Evolutionary conservation across 2,113 vertebrate genomes (phyloP), one percentile per base, ranked within the genome.

Genomic region (Datnioides undecimradiatus): DNA sequence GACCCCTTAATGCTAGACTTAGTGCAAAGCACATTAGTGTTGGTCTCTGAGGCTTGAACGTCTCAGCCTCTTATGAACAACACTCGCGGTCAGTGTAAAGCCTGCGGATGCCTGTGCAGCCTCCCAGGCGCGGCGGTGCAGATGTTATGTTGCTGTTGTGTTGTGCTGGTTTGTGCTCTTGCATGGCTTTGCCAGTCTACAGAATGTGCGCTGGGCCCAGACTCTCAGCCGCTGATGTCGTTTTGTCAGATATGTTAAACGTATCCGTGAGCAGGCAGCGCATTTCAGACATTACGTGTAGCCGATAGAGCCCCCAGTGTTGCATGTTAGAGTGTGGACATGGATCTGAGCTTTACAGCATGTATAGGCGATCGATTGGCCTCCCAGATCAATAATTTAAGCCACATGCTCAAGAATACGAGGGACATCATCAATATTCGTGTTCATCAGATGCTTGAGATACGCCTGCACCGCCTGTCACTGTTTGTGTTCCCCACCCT

Each of bases 181-280:
- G 91, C 92, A 91, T 87, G 90, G 90, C 92, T 90, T 79, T 73
- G 73, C 38, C 64, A 81, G 57, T 79, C 16, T 9, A 17, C 17
- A 49, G 25, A 33, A 41, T 80, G 66, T 84, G 66, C 74, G 55
- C 33, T 40, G 3, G 48, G 40, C 40, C 34, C 27, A 54, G 19
- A 60, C 6, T 5, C 27, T 43, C 45, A 13, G 11, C 29, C 29
- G 21, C 2, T 23, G 13, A 46, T 52, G 5, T 41, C 17, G 9
- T 27, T 41, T 71, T 8, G 12, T 43, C 4, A 41, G 21, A 54
- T 34, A 8, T 25, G 6, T 12, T 3, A 11, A 4, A 21, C 19
- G 11, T 40, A 45, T 45, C 27, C 3, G 8, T 21, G 17, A 17
- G 2, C 21, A 8, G 49, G n/a, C 16, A 29, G 41, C n/a, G 41